Evolutionary conservation across 2,888 invertebrate genomes (phyloP), one percentile per base, ranked within the genome.

Genomic region (Mythimna pallens): DNA sequence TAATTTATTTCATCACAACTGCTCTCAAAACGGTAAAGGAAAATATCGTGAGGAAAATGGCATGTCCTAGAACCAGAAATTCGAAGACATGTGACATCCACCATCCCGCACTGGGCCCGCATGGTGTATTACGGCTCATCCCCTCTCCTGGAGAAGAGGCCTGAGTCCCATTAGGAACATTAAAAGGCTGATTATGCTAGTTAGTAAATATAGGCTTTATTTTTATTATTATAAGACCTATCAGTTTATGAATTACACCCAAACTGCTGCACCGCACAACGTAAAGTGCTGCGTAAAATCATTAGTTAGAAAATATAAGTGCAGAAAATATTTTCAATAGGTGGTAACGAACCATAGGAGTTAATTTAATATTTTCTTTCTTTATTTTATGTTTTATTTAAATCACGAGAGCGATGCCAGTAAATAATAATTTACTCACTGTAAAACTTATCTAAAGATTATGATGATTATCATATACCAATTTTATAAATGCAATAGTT

Each of bases 231-330:
- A 30, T 25, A 17, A 57, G 14, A 17, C 12, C n/a, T n/a, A 47
- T 58, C 9, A 72, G 79, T 34, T 70, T 77, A 12, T 80, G 20
- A 77, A 77, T 83, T 86, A 66, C 12, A 78, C 84, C 84, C 84
- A 75, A 50, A 20, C 36, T 9, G 30, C 36, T 76, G 70, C 67
- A 78, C 70, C 67, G 70, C 70, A 81, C 68, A 79, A 83, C 78
- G 80, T 83, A 78, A 81, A 84, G 81, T 80, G 86, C 81, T 83
- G 84, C 84, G 75, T 82, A 67, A 70, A 75, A 80, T 85, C 80
- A 82, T 81, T 78, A 67, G 70, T 54, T 71, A 30, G 68, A 65
- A 55, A 76, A 72, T 65, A 67, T 67, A 55, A 69, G n/a, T 58
- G 62, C 36, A 58, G 50, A 43, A 74, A 59, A 80, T 63, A 66